These are phyloP conservation scores for Zoanthus sociatus DNA, from an alignment of 92 coral and sea anemone genomes.

Conservation along the genomic window DNA sequence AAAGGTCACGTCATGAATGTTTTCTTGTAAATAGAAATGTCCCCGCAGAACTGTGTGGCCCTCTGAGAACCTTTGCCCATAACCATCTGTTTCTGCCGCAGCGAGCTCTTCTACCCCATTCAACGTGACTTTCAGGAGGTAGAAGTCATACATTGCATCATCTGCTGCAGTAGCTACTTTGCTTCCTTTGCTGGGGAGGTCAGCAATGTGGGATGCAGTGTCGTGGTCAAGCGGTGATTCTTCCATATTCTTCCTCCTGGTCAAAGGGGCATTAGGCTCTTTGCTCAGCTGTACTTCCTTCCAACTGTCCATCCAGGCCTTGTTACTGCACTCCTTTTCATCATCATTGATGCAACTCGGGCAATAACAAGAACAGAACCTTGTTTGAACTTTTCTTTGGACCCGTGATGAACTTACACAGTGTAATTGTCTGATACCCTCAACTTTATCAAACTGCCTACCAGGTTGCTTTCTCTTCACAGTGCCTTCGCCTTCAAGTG, in stretches of 20 bases:
- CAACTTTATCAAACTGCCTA: constrained; percentile 20
- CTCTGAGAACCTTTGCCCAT: not conserved
- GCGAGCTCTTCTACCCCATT: not conserved
- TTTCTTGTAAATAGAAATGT: constrained; percentile 16
- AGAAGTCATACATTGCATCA: constrained; percentile 13
- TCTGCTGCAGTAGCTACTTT: constrained; percentile 12
- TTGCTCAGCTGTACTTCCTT: constrained; percentile 6
- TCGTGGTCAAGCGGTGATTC: constrained; percentile 13
- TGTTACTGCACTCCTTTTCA: not conserved
- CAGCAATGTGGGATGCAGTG: not conserved
- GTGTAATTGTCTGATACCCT: constrained; percentile 5
- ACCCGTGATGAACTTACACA: not conserved
- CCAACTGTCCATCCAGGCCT: constrained; percentile 23
- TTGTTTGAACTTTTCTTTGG: constrained; percentile 1
- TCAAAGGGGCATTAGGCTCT: constrained; percentile 20
- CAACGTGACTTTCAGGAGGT: not conserved
- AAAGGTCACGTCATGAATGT: constrained; percentile 17
- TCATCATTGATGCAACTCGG: not conserved
- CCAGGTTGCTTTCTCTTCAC: constrained; percentile 6
- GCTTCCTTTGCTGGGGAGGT: constrained; percentile 8
- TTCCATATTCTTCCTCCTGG: not conserved
- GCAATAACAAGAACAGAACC: not conserved
- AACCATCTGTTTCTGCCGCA: constrained; percentile 2
- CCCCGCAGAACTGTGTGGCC: constrained; percentile 5
- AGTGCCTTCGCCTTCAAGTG: constrained; percentile 4